These are phyloP conservation scores for Zingel zingel DNA, from an alignment of 2,113 vertebrate species.

Conservation along the genomic window DNA sequence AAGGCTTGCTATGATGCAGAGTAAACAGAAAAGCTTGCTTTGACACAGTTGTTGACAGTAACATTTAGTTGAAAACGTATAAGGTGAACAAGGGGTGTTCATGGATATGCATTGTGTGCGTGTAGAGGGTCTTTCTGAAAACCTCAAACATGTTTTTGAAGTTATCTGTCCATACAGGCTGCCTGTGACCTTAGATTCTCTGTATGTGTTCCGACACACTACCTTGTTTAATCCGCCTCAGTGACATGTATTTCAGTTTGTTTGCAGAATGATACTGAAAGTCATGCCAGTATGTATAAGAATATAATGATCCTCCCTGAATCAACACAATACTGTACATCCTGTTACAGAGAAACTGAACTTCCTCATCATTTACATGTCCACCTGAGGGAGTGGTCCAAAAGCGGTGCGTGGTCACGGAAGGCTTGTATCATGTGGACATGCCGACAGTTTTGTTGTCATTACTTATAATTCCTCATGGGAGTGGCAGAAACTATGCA, in stretches of 20 bases:
- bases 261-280: slow-evolving; percentile 12
- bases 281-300: slow-evolving; percentile 9
- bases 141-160: too few species aligned
- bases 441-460: too few species aligned
- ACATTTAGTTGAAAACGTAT: too few species aligned
- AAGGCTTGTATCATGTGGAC: too few species aligned
- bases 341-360: not conserved
- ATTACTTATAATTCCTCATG: too few species aligned
- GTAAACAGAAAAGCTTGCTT: not conserved
- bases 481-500: too few species aligned
- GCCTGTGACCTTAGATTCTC: too few species aligned
- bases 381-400: slow-evolving; percentile 14
- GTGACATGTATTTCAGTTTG: not conserved
- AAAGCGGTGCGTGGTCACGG: not conserved
- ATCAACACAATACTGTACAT: slow-evolving; percentile 22
- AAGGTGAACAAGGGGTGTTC: too few species aligned
- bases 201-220: too few species aligned
- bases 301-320: slow-evolving; percentile 13
- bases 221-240: not conserved
- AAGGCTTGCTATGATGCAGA: not conserved
- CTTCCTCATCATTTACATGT: slow-evolving; percentile 23
- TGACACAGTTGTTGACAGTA: not conserved
- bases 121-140: too few species aligned
- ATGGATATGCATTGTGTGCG: too few species aligned
- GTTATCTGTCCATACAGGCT: too few species aligned